Conservation (phyloP, 1,140 invertebrate genomes). For the Drosophila setifemur region DNA sequence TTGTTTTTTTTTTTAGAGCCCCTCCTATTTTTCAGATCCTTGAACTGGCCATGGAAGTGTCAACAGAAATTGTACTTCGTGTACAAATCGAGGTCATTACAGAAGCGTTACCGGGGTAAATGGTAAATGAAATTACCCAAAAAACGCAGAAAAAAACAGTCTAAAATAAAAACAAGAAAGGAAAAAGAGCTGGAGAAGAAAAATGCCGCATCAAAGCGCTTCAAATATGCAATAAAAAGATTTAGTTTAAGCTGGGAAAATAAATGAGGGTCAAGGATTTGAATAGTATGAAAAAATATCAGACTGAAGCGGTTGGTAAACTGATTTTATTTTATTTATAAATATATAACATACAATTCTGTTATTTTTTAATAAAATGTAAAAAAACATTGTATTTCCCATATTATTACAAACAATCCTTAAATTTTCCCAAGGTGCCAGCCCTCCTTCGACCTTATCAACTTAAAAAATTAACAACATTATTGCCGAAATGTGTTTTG, state of each 20-base stretch:
- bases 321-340: no score
- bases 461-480: slow-evolving; percentile 79
- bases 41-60: slow-evolving; percentile 49
- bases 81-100: slow-evolving; percentile 68
- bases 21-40: not conserved
- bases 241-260: slow-evolving; percentile 13
- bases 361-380: no score
- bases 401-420: no score
- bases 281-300: no score
- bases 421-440: not conserved
- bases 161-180: not conserved
- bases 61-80: slow-evolving; percentile 54
- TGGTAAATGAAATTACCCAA: slow-evolving; percentile 13
- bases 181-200: not conserved
- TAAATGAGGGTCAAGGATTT: slow-evolving; percentile 13
- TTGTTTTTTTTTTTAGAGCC: not conserved
- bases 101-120: slow-evolving; percentile 23
- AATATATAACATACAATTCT: no score
- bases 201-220: slow-evolving; percentile 16
- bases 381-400: no score
- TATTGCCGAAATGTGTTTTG: slow-evolving; percentile 66
- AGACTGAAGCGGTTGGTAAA: no score
- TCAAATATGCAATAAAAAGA: slow-evolving; percentile 20
- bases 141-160: not conserved
- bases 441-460: slow-evolving; percentile 53